Evolutionary conservation across 53 echinoderm and acorn worm species (phyloP).

Genomic region (Holothuria leucospilota): DNA sequence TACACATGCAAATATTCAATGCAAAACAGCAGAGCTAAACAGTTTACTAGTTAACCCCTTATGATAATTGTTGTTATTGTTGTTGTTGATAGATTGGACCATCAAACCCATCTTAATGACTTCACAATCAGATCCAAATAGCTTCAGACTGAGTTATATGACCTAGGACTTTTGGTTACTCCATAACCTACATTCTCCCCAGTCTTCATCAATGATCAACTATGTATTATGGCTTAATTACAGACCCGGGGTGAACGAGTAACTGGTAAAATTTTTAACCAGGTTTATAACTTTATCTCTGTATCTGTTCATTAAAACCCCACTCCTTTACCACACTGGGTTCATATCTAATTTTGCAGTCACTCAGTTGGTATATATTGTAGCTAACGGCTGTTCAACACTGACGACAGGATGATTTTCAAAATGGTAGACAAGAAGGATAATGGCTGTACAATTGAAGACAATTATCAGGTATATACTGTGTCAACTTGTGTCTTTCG

Average conservation of each 20-base stretch:
- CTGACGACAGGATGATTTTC: not conserved
- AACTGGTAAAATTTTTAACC: conserved; percentile 76
- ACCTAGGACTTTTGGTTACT: conserved; percentile 48
- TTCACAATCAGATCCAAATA: not conserved
- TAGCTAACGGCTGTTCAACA: not conserved
- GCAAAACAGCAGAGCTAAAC: too few relatives aligned
- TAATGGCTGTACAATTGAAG: conserved; percentile 11
- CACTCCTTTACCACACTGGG: conserved; percentile 19
- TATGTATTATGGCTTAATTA: conserved; percentile 79
- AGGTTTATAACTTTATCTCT: conserved; percentile 90
- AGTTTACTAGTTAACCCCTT: too few relatives aligned
- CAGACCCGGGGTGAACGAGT: conserved; percentile 58
- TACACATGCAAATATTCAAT: too few relatives aligned
- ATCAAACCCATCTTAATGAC: too few relatives aligned
- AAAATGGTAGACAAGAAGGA: conserved; percentile 21
- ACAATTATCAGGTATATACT: conserved; percentile 10
- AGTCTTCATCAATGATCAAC: conserved; percentile 78
- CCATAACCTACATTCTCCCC: conserved; percentile 44
- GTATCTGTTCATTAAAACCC: conserved; percentile 49
- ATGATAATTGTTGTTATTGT: too few relatives aligned
- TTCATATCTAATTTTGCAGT: conserved; percentile 49
- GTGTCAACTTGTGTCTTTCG: too few relatives aligned
- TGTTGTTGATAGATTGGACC: too few relatives aligned
- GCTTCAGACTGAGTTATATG: conserved; percentile 7
- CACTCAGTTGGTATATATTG: conserved; percentile 25